Conservation (phyloP, 2,113 vertebrate genomes). For the Eudyptes chrysolophus region DNA sequence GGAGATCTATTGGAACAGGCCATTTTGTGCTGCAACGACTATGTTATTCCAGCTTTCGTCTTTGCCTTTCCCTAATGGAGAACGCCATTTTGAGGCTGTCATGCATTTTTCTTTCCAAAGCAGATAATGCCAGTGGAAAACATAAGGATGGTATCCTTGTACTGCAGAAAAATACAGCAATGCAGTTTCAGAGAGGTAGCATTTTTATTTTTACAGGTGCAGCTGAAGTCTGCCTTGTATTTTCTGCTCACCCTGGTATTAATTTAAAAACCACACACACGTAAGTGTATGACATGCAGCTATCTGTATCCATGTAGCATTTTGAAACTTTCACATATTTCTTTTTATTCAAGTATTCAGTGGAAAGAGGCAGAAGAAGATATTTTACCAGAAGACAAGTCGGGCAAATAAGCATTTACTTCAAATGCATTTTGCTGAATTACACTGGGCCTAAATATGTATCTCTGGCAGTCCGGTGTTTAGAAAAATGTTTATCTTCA, state of each 20-base stretch:
- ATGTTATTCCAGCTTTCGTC: neutral
- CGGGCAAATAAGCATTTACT: neutral
- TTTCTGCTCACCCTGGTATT: neutral
- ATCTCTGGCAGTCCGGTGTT: neutral
- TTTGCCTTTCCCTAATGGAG: neutral
- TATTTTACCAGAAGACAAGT: neutral
- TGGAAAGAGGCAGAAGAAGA: neutral
- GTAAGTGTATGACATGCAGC: neutral
- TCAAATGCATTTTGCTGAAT: neutral
- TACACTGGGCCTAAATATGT: neutral
- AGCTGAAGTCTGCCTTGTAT: neutral
- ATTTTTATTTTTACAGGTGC: conserved; percentile 49
- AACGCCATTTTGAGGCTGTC: neutral
- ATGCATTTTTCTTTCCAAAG: neutral
- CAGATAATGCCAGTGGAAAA: neutral
- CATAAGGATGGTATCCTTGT: neutral
- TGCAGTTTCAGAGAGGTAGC: neutral
- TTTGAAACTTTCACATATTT: neutral
- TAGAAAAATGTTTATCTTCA: neutral
- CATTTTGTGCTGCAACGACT: neutral
- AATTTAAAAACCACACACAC: neutral
- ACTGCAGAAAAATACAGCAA: neutral
- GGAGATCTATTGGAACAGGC: neutral
- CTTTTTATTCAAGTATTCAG: neutral
- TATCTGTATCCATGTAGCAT: neutral